These are phyloP conservation scores for honey bee (Apis mellifera) DNA, from an alignment of 1,140 invertebrate genomes.

Conservation along the genomic window Amel_HAv3.1 CM009944.2:8880501-8881000, in stretches of 20 bases:
- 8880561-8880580: slow-evolving; percentile 28
- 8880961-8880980: too few species aligned
- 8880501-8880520: slow-evolving; percentile 18
- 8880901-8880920: slow-evolving; percentile 38
- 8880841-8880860: slow-evolving; percentile 82
- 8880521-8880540: slow-evolving; percentile 12
- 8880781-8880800: slow-evolving; percentile 76
- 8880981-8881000: neutral
- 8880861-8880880: slow-evolving; percentile 79
- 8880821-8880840: slow-evolving; percentile 82
- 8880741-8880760: slow-evolving; percentile 67
- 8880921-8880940: slow-evolving; percentile 2
- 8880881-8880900: slow-evolving; percentile 81
- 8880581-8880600: slow-evolving; percentile 6
- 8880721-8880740: neutral
- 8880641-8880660: slow-evolving; percentile 65
- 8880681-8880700: slow-evolving; percentile 61
- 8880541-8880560: slow-evolving; percentile 8
- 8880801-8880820: slow-evolving; percentile 71
- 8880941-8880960: slow-evolving; percentile 8
- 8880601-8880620: slow-evolving; percentile 30
- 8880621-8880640: slow-evolving; percentile 58
- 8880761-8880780: slow-evolving; percentile 74
- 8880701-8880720: slow-evolving; percentile 1
- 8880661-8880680: slow-evolving; percentile 65